Conservation (phyloP, 2,888 invertebrate genomes). For the Synergus itoensis region DNA sequence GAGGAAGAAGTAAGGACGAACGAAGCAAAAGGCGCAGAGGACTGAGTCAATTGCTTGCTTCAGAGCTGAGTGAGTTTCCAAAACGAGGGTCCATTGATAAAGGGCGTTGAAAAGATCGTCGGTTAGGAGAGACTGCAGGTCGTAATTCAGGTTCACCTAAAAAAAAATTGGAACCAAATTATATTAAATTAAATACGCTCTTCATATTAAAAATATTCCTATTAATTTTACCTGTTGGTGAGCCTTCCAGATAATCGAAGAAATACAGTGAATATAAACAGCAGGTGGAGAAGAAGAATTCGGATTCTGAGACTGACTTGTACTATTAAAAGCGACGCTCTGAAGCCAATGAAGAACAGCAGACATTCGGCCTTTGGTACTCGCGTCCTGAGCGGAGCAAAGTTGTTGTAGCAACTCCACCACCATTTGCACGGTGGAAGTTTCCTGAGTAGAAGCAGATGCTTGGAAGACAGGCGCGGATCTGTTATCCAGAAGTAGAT, state of each 20-base stretch:
- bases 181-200: no score
- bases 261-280: constrained; percentile 86
- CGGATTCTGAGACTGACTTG: constrained; percentile 38
- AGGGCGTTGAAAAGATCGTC: constrained; percentile 87
- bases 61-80: constrained; percentile 85
- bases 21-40: constrained; percentile 91
- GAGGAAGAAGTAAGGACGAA: constrained; percentile 88
- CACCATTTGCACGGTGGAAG: constrained; percentile 81
- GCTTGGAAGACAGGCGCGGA: constrained; percentile 72
- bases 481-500: constrained; percentile 81
- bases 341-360: constrained; percentile 88
- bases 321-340: constrained; percentile 77
- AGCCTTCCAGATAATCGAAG: constrained; percentile 89
- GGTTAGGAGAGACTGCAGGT: constrained; percentile 85
- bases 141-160: constrained; percentile 79
- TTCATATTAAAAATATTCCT: no score
- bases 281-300: constrained; percentile 77
- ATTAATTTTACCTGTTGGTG: constrained; percentile 79
- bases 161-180: background rate
- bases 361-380: constrained; percentile 82
- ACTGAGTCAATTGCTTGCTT: constrained; percentile 93
- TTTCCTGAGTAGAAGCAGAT: constrained; percentile 67
- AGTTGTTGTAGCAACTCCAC: constrained; percentile 91
- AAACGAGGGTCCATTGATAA: constrained; percentile 87
- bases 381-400: constrained; percentile 82